These are phyloP conservation scores for Sinhomidia bicolor DNA, from an alignment of 2,888 invertebrate species.

Conservation along the genomic window DNA sequence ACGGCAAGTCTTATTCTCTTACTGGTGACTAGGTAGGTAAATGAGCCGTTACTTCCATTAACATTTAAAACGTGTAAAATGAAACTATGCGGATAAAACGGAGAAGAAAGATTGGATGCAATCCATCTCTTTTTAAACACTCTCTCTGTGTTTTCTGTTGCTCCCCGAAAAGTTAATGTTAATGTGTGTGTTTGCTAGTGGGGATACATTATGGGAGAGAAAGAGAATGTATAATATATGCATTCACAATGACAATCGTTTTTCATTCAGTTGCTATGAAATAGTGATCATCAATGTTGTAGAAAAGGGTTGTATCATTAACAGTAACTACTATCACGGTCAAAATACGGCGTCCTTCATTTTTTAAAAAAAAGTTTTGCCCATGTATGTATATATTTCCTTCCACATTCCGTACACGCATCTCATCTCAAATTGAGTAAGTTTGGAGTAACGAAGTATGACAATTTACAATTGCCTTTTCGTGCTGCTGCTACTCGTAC, in stretches of 20 bases:
- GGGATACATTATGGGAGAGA: neutral
- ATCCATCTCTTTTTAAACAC: constrained; percentile 15
- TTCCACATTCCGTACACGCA: neutral
- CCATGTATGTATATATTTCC: neutral
- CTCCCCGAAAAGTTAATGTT: constrained; percentile 23
- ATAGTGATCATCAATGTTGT: constrained; percentile 15
- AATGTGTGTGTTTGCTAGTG: neutral
- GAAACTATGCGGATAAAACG: constrained; percentile 42
- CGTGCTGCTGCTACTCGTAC: constrained; percentile 19
- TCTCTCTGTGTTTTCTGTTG: neutral
- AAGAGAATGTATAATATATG: constrained; percentile 45
- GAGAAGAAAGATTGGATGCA: constrained; percentile 12
- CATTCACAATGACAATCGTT: constrained; percentile 33
- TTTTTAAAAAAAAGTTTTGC: constrained; percentile 14
- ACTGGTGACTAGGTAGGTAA: constrained; percentile 53
- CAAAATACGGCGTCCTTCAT: constrained; percentile 39
- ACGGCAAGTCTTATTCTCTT: constrained; percentile 5
- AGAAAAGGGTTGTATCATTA: too few species aligned
- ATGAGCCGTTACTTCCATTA: constrained; percentile 77
- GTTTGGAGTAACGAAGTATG: constrained; percentile 63
- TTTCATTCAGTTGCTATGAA: constrained; percentile 5
- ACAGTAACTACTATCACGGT: neutral
- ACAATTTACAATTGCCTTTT: constrained; percentile 70
- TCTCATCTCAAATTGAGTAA: too few species aligned
- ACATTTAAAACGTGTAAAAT: constrained; percentile 73